Conservation (phyloP, 35 echinoderm and acorn worm genomes). For the Lytechinus variegatus region DNA sequence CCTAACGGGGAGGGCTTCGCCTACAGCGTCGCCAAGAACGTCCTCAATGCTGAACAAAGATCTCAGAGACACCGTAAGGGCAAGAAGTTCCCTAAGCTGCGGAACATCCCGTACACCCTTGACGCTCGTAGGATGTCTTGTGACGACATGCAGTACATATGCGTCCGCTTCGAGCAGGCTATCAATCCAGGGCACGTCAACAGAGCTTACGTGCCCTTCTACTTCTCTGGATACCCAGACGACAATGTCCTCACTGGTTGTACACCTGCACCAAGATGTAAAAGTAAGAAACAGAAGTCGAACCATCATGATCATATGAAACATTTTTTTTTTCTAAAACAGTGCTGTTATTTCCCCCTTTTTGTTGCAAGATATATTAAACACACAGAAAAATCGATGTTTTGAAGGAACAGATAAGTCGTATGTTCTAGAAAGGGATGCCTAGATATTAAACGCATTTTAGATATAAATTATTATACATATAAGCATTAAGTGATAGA, state of each 20-base stretch:
- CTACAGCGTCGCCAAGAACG: conserved; percentile 57
- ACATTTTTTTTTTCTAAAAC: no score
- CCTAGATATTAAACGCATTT: no score
- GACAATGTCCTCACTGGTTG: conserved; percentile 61
- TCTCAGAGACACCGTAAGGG: conserved; percentile 54
- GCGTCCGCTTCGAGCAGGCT: conserved; percentile 72
- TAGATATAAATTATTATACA: no score
- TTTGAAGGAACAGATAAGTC: no score
- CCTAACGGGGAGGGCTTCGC: conserved; percentile 41
- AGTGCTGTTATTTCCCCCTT: no score
- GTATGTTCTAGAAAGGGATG: no score
- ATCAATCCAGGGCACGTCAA: conserved; percentile 55
- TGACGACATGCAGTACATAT: conserved; percentile 70
- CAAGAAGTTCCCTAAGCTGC: conserved; percentile 67
- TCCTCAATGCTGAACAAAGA: conserved; percentile 38
- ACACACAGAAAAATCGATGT: no score
- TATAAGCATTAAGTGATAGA: no score
- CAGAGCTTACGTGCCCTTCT: conserved; percentile 52
- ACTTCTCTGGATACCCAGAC: conserved; percentile 66
- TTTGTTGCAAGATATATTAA: no score
- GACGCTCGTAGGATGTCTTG: conserved; percentile 60
- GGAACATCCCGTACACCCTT: conserved; percentile 62
- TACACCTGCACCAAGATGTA: conserved; percentile 48
- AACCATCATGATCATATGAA: neutral
- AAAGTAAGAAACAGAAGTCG: conserved; percentile 15